These are phyloP conservation scores for Graphium colonna DNA, from an alignment of 2,888 invertebrate genomes.

Conservation along the genomic window DNA sequence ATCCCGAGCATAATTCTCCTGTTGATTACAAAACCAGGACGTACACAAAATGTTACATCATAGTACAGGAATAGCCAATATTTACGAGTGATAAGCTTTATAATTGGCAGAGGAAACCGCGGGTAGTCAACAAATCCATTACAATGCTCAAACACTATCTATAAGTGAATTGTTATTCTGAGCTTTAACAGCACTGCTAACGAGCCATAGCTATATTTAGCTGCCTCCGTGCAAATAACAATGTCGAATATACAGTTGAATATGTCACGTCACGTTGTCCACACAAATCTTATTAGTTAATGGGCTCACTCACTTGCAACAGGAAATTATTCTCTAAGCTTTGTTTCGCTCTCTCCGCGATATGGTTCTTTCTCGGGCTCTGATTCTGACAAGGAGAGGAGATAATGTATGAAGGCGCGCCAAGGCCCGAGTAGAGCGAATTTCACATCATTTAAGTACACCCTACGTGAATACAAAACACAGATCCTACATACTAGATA, in stretches of 20 bases:
- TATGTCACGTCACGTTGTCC: conserved; percentile 34
- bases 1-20: background rate
- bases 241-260: conserved; percentile 33
- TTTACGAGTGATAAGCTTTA: background rate
- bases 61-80: background rate
- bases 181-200: background rate
- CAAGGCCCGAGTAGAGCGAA: conserved; percentile 26
- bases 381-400: conserved; percentile 74
- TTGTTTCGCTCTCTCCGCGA: conserved; percentile 77
- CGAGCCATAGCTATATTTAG: background rate
- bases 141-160: background rate
- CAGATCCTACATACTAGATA: too few species aligned
- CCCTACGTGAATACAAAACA: background rate
- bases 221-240: background rate
- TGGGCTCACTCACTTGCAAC: conserved; percentile 68
- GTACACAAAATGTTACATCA: background rate
- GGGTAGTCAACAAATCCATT: background rate
- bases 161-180: background rate
- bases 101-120: background rate
- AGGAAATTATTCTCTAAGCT: conserved; percentile 76
- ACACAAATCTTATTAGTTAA: conserved; percentile 16
- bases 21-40: background rate
- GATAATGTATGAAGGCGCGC: conserved; percentile 50
- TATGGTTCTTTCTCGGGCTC: conserved; percentile 76
- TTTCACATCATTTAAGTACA: background rate